Evolutionary conservation across 2,797 vertebrate species (phyloP), one percentile per base, ranked within the genome.

Genomic region (Chelidonichthys spinosus): DNA sequence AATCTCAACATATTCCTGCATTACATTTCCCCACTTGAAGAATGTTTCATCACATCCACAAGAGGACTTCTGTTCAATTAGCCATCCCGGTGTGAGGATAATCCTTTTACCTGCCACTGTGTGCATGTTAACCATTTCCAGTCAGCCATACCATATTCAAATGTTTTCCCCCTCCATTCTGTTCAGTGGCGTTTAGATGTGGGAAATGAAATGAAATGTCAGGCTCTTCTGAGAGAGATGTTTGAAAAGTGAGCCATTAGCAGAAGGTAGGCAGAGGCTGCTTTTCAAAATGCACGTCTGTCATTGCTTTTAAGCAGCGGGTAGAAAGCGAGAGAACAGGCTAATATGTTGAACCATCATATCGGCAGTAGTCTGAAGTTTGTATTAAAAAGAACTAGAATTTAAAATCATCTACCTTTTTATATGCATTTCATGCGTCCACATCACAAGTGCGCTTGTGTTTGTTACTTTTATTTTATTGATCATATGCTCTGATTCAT

Each of bases 211-310:
- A 55, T 71, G 17, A 76, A 79, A 74, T 72, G 17, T 55, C 60
- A 75, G 76, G n/a, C 54, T 53, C 2, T n/a, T 52, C 14, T 1
- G 18, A 60, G 35, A 58, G 46, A 13, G 32, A 11, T 53, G 37
- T 47, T 63, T 76, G 25, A 50, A 63, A 54, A 46, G 53, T 52
- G 60, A 72, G 63, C 50, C 72, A 68, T 83, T 79, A 82, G 73
- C 56, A 1, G 35, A 15, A 42, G 9, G 43, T 33, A 25, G 43
- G 15, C 32, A n/a, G 10, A 33, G 55, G 33, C 52, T 37, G 59
- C 37, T 36, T 36, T 61, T 11, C 5, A 18, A 52, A 58, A 63
- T 33, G 1, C 25, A 64, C 35, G 43, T 63, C 36, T 43, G 44
- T 64, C 46, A 49, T 39, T 77, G 69, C 58, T 76, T 44, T 73